These are phyloP conservation scores for Cephalopholis sonnerati DNA, from an alignment of 2,113 vertebrate species.

Conservation along the genomic window DNA sequence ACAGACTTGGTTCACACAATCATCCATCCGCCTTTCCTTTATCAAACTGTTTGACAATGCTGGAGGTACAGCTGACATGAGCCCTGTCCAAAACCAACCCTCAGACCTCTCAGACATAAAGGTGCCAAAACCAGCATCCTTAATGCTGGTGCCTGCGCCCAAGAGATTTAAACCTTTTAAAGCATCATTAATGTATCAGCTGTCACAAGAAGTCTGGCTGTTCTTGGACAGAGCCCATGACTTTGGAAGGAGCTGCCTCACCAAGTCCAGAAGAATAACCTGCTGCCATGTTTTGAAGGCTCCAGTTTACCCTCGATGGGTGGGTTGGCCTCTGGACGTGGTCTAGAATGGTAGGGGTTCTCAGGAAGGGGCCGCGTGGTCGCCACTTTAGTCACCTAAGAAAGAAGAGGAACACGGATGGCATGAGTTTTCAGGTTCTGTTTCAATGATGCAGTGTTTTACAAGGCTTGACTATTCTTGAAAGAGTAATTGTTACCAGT, in stretches of 20 bases:
- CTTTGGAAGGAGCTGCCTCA: conserved; percentile 73
- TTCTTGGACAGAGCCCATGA: conserved; percentile 63
- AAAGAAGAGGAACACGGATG: conserved; percentile 6
- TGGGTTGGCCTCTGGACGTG: conserved; percentile 90
- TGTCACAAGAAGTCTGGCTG: conserved; percentile 16
- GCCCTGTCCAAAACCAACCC: conserved; percentile 64
- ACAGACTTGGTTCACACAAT: conserved; percentile 43
- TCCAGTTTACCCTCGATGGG: conserved; percentile 87
- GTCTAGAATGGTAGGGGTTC: conserved; percentile 91
- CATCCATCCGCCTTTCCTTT: conserved; percentile 51
- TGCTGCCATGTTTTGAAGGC: conserved; percentile 91
- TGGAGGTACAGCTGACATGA: conserved; percentile 49
- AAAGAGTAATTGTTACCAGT: too few species aligned
- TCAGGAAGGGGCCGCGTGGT: conserved; percentile 92
- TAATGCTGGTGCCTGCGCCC: not conserved
- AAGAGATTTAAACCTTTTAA: conserved; percentile 17
- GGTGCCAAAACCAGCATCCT: conserved; percentile 9
- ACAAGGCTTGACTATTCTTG: too few species aligned
- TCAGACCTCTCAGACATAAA: not conserved
- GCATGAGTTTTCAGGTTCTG: not conserved
- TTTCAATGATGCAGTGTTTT: too few species aligned
- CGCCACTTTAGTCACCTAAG: conserved; percentile 96
- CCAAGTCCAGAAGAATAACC: conserved; percentile 92
- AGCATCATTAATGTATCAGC: not conserved
- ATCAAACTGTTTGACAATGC: conserved; percentile 50